These are phyloP conservation scores for Chloroceryle amazona DNA, from an alignment of 2,797 vertebrate species.

Conservation along the genomic window DNA sequence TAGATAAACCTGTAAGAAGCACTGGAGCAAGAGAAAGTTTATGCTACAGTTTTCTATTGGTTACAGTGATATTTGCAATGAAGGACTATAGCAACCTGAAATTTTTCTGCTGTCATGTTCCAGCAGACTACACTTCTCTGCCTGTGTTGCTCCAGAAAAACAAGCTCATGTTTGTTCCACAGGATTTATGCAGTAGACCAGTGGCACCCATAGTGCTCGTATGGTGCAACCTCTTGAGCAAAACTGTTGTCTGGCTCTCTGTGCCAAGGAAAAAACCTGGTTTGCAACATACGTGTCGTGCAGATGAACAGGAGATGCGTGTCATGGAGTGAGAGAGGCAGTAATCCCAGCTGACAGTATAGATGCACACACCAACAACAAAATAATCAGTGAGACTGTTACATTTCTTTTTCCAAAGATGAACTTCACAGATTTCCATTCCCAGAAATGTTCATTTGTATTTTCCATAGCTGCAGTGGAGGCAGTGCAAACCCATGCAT, in stretches of 20 bases:
- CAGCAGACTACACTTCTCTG: background rate
- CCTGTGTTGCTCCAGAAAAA: background rate
- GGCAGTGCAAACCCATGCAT: slow-evolving; percentile 39
- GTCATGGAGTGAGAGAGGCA: background rate
- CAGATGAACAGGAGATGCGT: background rate
- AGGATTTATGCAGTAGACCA: background rate
- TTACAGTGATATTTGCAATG: background rate
- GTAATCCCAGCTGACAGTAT: slow-evolving; percentile 15
- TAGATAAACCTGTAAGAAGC: background rate
- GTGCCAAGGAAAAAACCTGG: background rate
- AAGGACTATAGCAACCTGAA: background rate
- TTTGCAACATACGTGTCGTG: background rate
- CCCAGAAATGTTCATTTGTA: background rate
- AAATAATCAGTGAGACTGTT: slow-evolving; percentile 25
- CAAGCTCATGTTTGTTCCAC: background rate
- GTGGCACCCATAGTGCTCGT: background rate
- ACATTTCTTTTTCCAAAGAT: slow-evolving; percentile 26
- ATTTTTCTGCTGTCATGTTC: background rate
- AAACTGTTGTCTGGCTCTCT: background rate
- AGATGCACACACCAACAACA: background rate
- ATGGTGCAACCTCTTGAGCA: background rate
- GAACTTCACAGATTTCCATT: slow-evolving; percentile 35
- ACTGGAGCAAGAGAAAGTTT: background rate
- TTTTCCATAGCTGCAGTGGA: background rate
- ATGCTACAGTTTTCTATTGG: background rate